Conservation (phyloP, 1,140 invertebrate genomes). For the Callitettix versicolor region DNA sequence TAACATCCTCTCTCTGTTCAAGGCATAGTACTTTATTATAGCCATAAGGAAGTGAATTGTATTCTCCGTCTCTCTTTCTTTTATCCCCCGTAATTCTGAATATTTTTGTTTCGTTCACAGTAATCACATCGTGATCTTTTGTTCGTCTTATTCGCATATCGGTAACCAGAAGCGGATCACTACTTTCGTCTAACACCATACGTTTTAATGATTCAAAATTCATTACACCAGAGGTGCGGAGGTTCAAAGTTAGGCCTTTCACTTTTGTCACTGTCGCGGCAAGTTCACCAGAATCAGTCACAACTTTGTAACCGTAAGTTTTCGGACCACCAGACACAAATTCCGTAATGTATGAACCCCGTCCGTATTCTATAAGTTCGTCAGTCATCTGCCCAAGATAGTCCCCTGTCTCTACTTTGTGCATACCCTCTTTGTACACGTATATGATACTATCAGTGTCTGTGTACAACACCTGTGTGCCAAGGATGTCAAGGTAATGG, state of each 20-base stretch:
- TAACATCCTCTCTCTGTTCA: too few species aligned
- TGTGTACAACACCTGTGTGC: slow-evolving; percentile 30
- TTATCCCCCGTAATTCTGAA: slow-evolving; percentile 1
- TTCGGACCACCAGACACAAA: slow-evolving; percentile 29
- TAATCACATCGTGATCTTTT: not conserved
- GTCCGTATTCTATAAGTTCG: slow-evolving; percentile 25
- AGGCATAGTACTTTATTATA: too few species aligned
- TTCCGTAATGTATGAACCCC: slow-evolving; percentile 24
- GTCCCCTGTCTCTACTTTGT: slow-evolving; percentile 22
- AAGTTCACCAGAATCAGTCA: not conserved
- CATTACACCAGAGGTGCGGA: slow-evolving; percentile 9
- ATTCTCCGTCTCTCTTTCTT: not conserved
- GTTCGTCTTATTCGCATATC: not conserved
- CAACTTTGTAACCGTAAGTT: slow-evolving; percentile 25
- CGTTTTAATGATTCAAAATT: slow-evolving; percentile 24
- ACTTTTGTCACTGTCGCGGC: slow-evolving; percentile 20
- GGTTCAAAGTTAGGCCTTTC: slow-evolving; percentile 24
- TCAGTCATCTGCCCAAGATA: slow-evolving; percentile 31
- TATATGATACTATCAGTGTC: slow-evolving; percentile 34
- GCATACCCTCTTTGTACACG: slow-evolving; percentile 11
- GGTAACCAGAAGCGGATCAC: not conserved
- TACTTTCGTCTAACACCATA: not conserved
- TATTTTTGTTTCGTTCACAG: not conserved
- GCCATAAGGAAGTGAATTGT: not conserved
- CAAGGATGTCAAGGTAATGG: slow-evolving; percentile 28